These are phyloP conservation scores for Drosophila leontia DNA, from an alignment of 1,140 invertebrate genomes.

Conservation along the genomic window DNA sequence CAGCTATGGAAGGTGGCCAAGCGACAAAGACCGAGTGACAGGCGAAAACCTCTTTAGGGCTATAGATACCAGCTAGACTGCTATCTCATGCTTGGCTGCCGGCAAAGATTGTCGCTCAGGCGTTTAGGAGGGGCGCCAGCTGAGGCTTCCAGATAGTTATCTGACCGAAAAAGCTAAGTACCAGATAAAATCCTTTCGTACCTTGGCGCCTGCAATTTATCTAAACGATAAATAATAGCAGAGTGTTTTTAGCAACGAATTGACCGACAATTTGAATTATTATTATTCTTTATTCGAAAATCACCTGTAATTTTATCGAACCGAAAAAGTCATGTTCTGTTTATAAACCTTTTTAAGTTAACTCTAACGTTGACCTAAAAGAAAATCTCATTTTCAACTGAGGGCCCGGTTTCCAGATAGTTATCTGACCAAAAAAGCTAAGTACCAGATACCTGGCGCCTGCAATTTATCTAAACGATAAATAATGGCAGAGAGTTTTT, in stretches of 20 bases:
- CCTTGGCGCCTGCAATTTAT: neutral
- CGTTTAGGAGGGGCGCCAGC: conserved; percentile 69
- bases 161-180: neutral
- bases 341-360: neutral
- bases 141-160: conserved; percentile 5
- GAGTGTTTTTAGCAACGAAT: too few species aligned
- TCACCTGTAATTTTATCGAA: too few species aligned
- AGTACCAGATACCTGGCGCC: neutral
- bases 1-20: conserved; percentile 8
- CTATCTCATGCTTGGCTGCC: conserved; percentile 62
- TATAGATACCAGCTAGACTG: conserved; percentile 3
- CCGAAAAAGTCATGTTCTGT: neutral
- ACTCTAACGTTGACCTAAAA: neutral
- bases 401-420: neutral
- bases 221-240: neutral
- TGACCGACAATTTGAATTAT: too few species aligned
- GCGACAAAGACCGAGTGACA: conserved; percentile 37
- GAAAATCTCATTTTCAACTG: neutral
- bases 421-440: neutral
- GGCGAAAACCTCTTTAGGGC: conserved; percentile 12
- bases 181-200: neutral
- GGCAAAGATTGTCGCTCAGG: conserved; percentile 74
- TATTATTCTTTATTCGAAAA: neutral
- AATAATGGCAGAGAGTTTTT: too few species aligned
- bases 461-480: neutral